Evolutionary conservation across 2,797 vertebrate genomes (phyloP).

Genomic region (Syndactyla subalaris): DNA sequence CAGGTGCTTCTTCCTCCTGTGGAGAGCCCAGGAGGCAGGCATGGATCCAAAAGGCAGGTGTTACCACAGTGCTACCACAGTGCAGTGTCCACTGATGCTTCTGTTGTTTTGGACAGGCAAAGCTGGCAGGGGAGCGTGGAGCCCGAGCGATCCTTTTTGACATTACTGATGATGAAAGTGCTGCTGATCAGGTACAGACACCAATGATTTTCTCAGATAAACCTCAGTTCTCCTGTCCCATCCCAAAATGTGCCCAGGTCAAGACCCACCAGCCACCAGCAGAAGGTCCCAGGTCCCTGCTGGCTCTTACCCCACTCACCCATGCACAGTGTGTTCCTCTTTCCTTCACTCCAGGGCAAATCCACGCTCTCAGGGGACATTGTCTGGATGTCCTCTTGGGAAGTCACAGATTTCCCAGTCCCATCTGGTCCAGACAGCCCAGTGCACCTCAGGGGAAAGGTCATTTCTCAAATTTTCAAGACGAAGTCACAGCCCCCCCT

Average conservation of each 20-base stretch:
- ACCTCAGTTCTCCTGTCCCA: not conserved
- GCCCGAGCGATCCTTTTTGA: conserved; percentile 96
- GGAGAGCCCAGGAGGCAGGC: not conserved
- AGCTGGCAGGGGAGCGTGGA: conserved; percentile 91
- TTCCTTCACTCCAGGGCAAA: rapidly evolving
- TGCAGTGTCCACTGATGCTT: not conserved
- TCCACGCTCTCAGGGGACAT: not conserved
- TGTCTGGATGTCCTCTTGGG: not conserved
- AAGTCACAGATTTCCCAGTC: not conserved
- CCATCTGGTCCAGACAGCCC: not conserved
- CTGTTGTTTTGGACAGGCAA: conserved; percentile 83
- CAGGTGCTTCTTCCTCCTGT: not conserved
- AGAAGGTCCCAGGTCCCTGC: not conserved
- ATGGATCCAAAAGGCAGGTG: rapidly evolving
- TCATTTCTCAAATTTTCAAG: not conserved
- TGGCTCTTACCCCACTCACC: not conserved
- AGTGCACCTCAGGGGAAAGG: not conserved
- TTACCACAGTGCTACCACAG: not conserved
- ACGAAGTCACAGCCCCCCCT: not conserved
- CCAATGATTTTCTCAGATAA: not conserved
- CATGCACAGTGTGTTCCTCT: not conserved
- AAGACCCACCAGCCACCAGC: not conserved
- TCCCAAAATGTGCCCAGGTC: not conserved
- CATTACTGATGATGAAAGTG: conserved; percentile 88
- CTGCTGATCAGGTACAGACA: conserved; percentile 86